These are phyloP conservation scores for Schrankia costaestrigalis DNA, from an alignment of 2,888 invertebrate genomes.

Conservation along the genomic window DNA sequence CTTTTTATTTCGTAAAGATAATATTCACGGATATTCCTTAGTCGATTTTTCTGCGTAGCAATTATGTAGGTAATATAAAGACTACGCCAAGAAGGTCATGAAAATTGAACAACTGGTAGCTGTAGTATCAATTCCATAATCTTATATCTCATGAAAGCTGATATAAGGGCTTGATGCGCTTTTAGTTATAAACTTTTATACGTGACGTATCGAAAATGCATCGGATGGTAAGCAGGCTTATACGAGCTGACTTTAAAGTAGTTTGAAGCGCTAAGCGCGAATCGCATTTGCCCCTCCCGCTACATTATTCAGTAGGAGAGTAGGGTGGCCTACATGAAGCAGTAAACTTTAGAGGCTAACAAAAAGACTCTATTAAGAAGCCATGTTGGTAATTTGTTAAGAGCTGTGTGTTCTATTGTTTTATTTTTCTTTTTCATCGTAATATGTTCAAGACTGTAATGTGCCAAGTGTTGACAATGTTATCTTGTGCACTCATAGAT, in stretches of 20 bases:
- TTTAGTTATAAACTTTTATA: constrained; percentile 51
- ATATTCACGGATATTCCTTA: too few species aligned
- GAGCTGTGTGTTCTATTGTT: too few species aligned
- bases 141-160: too few species aligned
- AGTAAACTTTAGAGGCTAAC: constrained; percentile 19
- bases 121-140: constrained; percentile 21
- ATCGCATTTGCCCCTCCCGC: constrained; percentile 45
- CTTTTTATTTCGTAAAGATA: too few species aligned
- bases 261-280: constrained; percentile 53
- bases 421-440: too few species aligned
- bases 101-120: too few species aligned
- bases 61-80: too few species aligned
- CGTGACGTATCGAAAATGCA: constrained; percentile 64
- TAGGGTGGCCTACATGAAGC: constrained; percentile 18
- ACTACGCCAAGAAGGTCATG: too few species aligned
- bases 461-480: too few species aligned
- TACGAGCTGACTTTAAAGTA: constrained; percentile 63
- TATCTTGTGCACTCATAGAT: too few species aligned
- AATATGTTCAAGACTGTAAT: too few species aligned
- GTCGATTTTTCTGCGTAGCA: too few species aligned
- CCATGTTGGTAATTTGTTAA: constrained; percentile 26
- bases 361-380: constrained; percentile 24
- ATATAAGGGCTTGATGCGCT: constrained; percentile 38
- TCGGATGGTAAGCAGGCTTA: constrained; percentile 60
- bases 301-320: constrained; percentile 47